Percentiles rank a stretch among this genome's conserved stretches.
phyloP scores from a whole-genome alignment of 2,888 invertebrate species.

The Phlogophora meticulosa region DNA sequence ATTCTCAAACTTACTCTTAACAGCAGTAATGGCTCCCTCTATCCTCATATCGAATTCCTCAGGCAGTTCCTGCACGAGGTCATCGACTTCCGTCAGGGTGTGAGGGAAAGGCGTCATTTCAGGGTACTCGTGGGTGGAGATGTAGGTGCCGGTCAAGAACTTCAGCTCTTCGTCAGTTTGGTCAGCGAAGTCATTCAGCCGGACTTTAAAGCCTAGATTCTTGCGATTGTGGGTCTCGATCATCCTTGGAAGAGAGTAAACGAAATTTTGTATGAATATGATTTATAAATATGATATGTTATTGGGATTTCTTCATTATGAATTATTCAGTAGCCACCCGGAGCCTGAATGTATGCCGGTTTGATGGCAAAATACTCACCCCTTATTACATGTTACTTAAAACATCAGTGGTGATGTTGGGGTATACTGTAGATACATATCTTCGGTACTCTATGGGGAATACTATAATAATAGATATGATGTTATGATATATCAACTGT shows the following conservation, averaged over 20 bases:
- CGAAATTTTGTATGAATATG: no score
- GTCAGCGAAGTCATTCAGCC: slow-evolving; percentile 76
- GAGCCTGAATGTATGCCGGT: no score
- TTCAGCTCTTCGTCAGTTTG: slow-evolving; percentile 67
- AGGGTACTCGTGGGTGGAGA: slow-evolving; percentile 42
- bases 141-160: slow-evolving; percentile 62
- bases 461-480: no score
- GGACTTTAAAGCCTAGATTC: slow-evolving; percentile 71
- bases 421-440: no score
- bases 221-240: slow-evolving; percentile 72
- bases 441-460: no score
- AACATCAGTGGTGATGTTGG: no score
- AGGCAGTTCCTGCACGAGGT: slow-evolving; percentile 67
- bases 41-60: slow-evolving; percentile 73
- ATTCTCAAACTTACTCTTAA: slow-evolving; percentile 75
- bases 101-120: slow-evolving; percentile 68
- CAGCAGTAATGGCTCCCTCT: slow-evolving; percentile 70
- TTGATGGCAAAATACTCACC: no score
- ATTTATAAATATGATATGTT: no score
- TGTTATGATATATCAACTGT: no score
- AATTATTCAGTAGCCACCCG: no score
- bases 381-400: no score
- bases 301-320: no score
- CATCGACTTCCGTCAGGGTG: slow-evolving; percentile 64
- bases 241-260: slow-evolving; percentile 55